Conservation (phyloP, 2,797 vertebrate genomes). For the Lepus townsendii region DNA sequence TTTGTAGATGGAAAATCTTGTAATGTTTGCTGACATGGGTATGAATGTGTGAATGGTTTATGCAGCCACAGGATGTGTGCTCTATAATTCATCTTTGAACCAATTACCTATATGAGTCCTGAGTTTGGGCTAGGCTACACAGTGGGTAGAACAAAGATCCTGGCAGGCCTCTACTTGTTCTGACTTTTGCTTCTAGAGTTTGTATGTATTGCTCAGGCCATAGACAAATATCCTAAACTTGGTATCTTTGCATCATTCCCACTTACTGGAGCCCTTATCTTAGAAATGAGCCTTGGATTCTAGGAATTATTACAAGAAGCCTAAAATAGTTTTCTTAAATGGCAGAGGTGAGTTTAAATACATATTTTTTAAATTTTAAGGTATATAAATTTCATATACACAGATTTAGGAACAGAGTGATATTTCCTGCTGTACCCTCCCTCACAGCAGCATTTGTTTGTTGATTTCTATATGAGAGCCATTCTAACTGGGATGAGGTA, state of each 20-base stretch:
- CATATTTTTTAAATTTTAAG: background rate
- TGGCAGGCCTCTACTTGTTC: background rate
- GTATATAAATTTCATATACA: too few relatives aligned
- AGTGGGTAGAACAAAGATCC: background rate
- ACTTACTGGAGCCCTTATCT: background rate
- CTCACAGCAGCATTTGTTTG: too few relatives aligned
- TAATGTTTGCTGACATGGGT: background rate
- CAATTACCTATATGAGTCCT: background rate
- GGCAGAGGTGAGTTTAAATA: conserved; percentile 3
- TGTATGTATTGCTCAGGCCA: background rate
- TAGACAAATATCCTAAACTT: background rate
- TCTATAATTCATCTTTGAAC: fast-evolving
- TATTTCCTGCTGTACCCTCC: too few relatives aligned
- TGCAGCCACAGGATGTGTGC: background rate
- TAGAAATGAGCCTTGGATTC: conserved; percentile 30
- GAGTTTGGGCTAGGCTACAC: background rate
- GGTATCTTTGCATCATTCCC: background rate
- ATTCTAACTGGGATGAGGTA: too few relatives aligned
- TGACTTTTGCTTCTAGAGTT: background rate
- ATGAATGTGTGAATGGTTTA: background rate
- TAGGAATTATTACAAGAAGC: conserved; percentile 1
- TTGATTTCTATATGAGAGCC: too few relatives aligned
- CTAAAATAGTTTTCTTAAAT: background rate
- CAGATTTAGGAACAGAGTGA: too few relatives aligned
- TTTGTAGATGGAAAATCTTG: background rate